phyloP scores from a whole-genome alignment of 2,113 vertebrate species.

The Synchiropus splendidus region DNA sequence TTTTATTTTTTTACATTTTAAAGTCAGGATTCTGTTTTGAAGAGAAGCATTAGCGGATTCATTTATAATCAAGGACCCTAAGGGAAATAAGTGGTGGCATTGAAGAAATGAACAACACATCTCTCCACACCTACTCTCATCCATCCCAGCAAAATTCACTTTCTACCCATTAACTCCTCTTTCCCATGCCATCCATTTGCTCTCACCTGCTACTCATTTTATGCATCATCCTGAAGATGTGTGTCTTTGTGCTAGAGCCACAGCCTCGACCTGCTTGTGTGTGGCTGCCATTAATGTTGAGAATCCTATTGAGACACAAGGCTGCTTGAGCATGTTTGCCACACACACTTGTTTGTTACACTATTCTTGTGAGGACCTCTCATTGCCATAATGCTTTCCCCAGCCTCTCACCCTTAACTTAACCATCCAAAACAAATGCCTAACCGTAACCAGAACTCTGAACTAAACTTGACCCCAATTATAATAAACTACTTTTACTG shows the following conservation, averaged over 20 bases:
- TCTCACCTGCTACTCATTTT: slow-evolving; percentile 1
- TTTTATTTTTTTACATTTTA: not conserved
- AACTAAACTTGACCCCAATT: no score
- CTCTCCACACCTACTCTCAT: slow-evolving; percentile 5
- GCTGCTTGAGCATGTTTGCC: slow-evolving; percentile 1
- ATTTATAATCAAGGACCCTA: slow-evolving; percentile 7
- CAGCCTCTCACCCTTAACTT: no score
- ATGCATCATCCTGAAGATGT: not conserved
- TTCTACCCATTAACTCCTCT: slow-evolving; percentile 19
- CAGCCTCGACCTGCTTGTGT: not conserved
- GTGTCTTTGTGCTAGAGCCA: not conserved
- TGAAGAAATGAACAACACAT: slow-evolving; percentile 13
- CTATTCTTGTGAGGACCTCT: no score
- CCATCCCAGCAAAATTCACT: slow-evolving; percentile 23
- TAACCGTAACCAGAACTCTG: no score
- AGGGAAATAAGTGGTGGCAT: slow-evolving; percentile 19
- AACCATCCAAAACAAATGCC: no score
- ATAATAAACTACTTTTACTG: no score
- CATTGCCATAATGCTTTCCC: no score
- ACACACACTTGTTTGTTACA: no score
- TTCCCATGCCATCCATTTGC: slow-evolving; percentile 8
- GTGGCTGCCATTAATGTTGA: slow-evolving; percentile 1
- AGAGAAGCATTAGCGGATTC: not conserved
- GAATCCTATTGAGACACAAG: slow-evolving; percentile 13
- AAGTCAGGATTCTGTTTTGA: slow-evolving; percentile 1